phyloP scores from a whole-genome alignment of 2,113 vertebrate species.

The Dicentrarchus labrax region DNA sequence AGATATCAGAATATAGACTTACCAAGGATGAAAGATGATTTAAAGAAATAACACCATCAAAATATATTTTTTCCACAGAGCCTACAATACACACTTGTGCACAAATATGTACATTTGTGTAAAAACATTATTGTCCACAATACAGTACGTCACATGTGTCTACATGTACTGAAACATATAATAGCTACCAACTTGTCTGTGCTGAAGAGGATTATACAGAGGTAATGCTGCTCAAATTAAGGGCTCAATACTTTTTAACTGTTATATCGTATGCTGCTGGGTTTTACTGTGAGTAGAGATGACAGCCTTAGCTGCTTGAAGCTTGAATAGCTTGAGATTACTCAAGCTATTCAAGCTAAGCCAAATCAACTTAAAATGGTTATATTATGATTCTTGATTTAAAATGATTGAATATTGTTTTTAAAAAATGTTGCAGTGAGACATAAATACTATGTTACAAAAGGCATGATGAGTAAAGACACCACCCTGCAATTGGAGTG shows the following conservation, averaged over 20 bases:
- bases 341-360: neutral
- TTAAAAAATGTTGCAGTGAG: neutral
- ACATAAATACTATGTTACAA: neutral
- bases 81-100: neutral
- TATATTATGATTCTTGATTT: no score
- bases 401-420: neutral
- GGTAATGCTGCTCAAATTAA: neutral
- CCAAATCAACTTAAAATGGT: constrained; percentile 9
- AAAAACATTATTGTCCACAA: constrained; percentile 6
- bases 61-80: constrained; percentile 35
- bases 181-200: neutral
- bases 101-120: constrained; percentile 25
- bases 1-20: constrained; percentile 29
- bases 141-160: constrained; percentile 3
- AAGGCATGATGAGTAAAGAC: neutral
- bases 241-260: constrained; percentile 24
- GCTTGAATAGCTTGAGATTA: neutral
- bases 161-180: neutral
- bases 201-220: constrained; percentile 18
- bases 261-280: neutral
- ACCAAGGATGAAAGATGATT: constrained; percentile 11
- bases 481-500: neutral
- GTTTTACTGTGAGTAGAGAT: neutral
- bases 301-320: neutral
- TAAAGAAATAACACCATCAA: constrained; percentile 27